phyloP scores from a whole-genome alignment of 1,140 invertebrate genomes.

The Gryon sp. region DNA sequence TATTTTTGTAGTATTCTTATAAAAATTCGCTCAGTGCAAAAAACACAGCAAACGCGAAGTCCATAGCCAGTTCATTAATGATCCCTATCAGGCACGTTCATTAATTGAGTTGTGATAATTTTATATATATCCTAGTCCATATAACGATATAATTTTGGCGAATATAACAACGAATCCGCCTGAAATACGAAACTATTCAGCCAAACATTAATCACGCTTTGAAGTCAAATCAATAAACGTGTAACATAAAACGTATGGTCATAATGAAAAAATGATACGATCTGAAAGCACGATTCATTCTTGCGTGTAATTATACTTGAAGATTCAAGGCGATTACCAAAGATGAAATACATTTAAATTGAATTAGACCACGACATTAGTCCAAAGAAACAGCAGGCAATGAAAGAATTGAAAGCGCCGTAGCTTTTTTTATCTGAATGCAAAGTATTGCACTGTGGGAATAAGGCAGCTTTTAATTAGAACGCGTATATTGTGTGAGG shows the following conservation, averaged over 20 bases:
- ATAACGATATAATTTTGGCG: too few species aligned
- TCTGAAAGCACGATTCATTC: slow-evolving; percentile 21
- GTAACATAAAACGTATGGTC: slow-evolving; percentile 4
- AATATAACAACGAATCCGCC: too few species aligned
- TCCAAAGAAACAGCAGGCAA: slow-evolving; percentile 29
- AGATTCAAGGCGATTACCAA: slow-evolving; percentile 46
- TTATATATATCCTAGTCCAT: too few species aligned
- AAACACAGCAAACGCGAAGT: too few species aligned
- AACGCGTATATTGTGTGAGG: slow-evolving; percentile 59
- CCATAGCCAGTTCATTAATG: too few species aligned
- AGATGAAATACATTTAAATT: slow-evolving; percentile 47
- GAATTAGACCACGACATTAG: slow-evolving; percentile 36
- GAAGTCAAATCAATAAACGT: slow-evolving; percentile 8
- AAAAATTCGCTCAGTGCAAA: too few species aligned
- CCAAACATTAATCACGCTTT: neutral
- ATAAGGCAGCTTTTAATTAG: slow-evolving; percentile 65
- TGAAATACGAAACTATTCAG: slow-evolving; percentile 13
- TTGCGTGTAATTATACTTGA: slow-evolving; percentile 35
- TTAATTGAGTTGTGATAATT: too few species aligned
- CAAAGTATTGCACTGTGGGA: slow-evolving; percentile 62
- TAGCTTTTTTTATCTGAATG: slow-evolving; percentile 49
- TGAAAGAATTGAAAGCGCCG: slow-evolving; percentile 48
- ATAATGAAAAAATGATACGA: slow-evolving; percentile 39
- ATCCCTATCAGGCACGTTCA: too few species aligned
- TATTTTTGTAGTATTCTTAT: too few species aligned